Conservation (phyloP, 2,797 vertebrate genomes). For the Gymnodraco acuticeps region DNA sequence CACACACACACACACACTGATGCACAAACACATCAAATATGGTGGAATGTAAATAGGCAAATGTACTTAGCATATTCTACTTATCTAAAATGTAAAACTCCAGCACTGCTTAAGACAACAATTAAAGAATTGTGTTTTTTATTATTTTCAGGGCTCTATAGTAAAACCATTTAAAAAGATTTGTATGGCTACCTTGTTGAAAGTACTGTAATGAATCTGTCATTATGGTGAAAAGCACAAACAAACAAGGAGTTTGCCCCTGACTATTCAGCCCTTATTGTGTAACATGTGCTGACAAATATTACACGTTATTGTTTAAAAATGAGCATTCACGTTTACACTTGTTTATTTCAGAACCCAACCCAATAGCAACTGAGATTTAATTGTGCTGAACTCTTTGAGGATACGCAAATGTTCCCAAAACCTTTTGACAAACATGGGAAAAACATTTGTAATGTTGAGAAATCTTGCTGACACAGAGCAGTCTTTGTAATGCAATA, state of each 20-base stretch:
- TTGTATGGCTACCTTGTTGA: constrained; percentile 26
- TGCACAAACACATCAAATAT: neutral
- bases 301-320: neutral
- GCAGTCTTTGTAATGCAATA: constrained; percentile 62
- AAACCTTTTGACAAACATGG: constrained; percentile 29
- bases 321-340: neutral
- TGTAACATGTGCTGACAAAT: constrained; percentile 1
- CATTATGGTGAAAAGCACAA: constrained; percentile 22
- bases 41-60: neutral
- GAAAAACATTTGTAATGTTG: constrained; percentile 58
- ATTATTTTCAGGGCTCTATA: too few relatives aligned
- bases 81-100: constrained; percentile 9
- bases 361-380: neutral
- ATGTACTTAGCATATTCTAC: neutral
- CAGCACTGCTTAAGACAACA: neutral
- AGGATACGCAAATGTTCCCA: constrained; percentile 9
- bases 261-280: constrained; percentile 1
- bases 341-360: neutral
- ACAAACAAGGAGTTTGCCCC: constrained; percentile 10
- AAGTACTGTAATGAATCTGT: constrained; percentile 44
- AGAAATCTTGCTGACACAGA: constrained; percentile 73
- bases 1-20: neutral
- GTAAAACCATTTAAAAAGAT: constrained; percentile 8
- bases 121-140: neutral
- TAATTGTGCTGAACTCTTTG: neutral